Conservation (phyloP, 2,113 vertebrate species). For the Carettochelys insculpta region DNA sequence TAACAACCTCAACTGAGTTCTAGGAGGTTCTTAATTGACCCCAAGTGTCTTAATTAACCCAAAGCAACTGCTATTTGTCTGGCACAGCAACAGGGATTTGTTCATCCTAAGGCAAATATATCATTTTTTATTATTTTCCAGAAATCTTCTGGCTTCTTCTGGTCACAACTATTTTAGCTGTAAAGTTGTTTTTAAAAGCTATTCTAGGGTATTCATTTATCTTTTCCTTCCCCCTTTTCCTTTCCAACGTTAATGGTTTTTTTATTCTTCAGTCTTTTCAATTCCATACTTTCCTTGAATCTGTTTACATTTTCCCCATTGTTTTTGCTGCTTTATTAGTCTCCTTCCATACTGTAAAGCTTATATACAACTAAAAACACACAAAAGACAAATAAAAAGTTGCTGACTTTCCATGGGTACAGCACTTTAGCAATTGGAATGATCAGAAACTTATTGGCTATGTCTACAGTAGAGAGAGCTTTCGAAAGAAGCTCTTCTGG, state of each 20-base stretch:
- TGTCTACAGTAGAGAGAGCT: no score
- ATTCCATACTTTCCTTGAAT: not conserved
- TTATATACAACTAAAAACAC: not conserved
- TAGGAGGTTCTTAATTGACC: no score
- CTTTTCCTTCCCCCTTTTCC: not conserved
- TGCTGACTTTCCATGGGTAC: not conserved
- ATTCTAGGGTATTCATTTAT: not conserved
- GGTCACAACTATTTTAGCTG: not conserved
- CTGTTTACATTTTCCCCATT: accelerated
- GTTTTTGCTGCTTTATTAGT: not conserved
- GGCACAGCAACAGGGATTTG: no score
- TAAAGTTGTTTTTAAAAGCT: not conserved
- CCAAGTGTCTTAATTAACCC: no score
- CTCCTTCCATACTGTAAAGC: not conserved
- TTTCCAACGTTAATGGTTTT: not conserved
- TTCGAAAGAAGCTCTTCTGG: no score
- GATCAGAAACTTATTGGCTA: not conserved
- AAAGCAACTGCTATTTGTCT: no score
- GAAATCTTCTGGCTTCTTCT: no score
- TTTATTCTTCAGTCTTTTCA: not conserved
- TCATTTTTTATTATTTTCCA: no score
- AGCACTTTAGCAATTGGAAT: not conserved
- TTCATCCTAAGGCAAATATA: no score
- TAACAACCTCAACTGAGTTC: no score
- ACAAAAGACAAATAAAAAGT: not conserved